A percentile compares a stretch with the other conserved stretches of the same genome.
Evolutionary conservation across 2,888 invertebrate genomes (phyloP).

Genomic region (Dryococelus australis): DNA sequence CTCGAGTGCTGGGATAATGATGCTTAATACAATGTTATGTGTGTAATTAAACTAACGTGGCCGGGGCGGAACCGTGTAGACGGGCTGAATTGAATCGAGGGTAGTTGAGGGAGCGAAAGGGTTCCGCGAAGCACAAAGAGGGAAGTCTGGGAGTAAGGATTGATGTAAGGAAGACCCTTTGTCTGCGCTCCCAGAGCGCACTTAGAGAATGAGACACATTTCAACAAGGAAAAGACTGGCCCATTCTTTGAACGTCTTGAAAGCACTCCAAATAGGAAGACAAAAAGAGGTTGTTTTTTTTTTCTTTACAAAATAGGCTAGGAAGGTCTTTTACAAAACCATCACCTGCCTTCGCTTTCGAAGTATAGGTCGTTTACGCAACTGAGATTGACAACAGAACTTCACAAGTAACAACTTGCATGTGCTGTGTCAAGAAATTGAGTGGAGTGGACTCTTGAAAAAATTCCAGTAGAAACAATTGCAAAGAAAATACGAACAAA

Average conservation of each 20-base stretch:
- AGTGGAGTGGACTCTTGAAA: no score
- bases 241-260: background rate
- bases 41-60: conserved; percentile 48
- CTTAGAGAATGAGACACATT: conserved; percentile 10
- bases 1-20: conserved; percentile 46
- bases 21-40: conserved; percentile 49
- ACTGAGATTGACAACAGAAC: background rate
- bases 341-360: background rate
- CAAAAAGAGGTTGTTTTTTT: background rate
- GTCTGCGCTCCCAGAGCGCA: background rate
- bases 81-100: background rate
- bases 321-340: background rate
- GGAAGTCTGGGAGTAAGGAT: background rate
- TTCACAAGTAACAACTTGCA: background rate
- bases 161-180: background rate
- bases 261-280: background rate
- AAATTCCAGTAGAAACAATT: no score
- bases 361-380: background rate
- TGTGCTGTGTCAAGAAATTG: no score
- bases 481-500: no score
- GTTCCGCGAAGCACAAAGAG: background rate
- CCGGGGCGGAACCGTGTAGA: conserved; percentile 30
- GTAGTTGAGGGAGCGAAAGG: no score
- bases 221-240: background rate
- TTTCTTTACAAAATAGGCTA: background rate